phyloP scores from a whole-genome alignment of 1,140 invertebrate genomes.

The Drosophila watanabei region DNA sequence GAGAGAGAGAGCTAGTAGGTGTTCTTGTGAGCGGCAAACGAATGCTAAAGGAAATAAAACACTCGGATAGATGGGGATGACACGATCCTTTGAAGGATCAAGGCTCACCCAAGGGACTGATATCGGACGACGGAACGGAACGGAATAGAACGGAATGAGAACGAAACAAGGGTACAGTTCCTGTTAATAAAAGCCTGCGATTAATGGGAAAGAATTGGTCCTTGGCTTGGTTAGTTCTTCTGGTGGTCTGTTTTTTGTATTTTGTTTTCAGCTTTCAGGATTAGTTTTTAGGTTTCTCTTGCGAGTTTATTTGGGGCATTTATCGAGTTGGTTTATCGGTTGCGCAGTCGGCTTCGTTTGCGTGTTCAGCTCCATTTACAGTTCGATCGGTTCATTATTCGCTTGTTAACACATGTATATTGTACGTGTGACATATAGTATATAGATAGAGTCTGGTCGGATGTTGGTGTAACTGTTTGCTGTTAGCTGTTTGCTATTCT shows the following conservation, averaged over 20 bases:
- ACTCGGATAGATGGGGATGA: conserved; percentile 9
- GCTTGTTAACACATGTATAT: conserved; percentile 12
- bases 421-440: conserved; percentile 8
- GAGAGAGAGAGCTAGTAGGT: conserved; percentile 40
- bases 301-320: conserved; percentile 41
- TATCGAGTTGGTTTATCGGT: conserved; percentile 41
- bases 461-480: conserved; percentile 24
- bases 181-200: conserved; percentile 9
- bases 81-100: conserved; percentile 4
- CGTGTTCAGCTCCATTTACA: conserved; percentile 28
- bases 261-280: conserved; percentile 12
- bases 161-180: conserved; percentile 33
- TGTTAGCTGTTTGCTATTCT: conserved; percentile 40
- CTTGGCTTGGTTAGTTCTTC: conserved; percentile 3
- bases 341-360: conserved; percentile 23
- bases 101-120: conserved; percentile 7
- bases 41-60: conserved; percentile 31
- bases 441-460: conserved; percentile 15
- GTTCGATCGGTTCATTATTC: conserved; percentile 37
- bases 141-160: conserved; percentile 33
- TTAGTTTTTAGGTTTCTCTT: conserved; percentile 45
- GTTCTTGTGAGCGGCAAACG: conserved; percentile 49
- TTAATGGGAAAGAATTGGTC: conserved; percentile 10
- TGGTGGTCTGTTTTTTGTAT: conserved; percentile 9
- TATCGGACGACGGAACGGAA: conserved; percentile 40